These are phyloP conservation scores for Odontocolon sp. DNA, from an alignment of 2,888 invertebrate genomes.

Conservation along the genomic window DNA sequence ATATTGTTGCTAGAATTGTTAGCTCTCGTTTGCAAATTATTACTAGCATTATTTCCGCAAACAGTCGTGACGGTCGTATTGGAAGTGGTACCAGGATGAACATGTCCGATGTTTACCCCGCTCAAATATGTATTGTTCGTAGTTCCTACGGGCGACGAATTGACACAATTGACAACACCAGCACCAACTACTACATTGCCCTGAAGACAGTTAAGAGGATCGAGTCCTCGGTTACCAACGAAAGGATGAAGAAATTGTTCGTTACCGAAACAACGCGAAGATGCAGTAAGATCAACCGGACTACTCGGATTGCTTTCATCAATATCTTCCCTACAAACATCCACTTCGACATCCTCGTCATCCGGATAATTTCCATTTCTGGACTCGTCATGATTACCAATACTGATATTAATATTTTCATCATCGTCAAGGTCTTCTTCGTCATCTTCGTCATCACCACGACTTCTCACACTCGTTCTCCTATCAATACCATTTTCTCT, in stretches of 20 bases:
- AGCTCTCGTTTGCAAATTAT: slow-evolving; percentile 66
- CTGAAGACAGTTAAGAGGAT: slow-evolving; percentile 72
- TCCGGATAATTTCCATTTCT: slow-evolving; percentile 72
- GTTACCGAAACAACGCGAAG: slow-evolving; percentile 71
- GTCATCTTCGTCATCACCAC: slow-evolving; percentile 70
- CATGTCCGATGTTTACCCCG: slow-evolving; percentile 45
- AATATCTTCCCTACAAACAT: slow-evolving; percentile 73
- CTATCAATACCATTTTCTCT: slow-evolving; percentile 62
- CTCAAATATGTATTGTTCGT: slow-evolving; percentile 51
- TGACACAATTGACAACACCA: slow-evolving; percentile 51
- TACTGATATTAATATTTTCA: slow-evolving; percentile 52
- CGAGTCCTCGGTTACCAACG: slow-evolving; percentile 66
- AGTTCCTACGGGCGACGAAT: slow-evolving; percentile 31
- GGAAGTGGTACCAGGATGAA: slow-evolving; percentile 64
- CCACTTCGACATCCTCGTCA: slow-evolving; percentile 76
- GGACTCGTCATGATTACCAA: slow-evolving; percentile 61
- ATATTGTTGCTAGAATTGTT: slow-evolving; percentile 68
- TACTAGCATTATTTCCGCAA: slow-evolving; percentile 66
- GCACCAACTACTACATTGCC: slow-evolving; percentile 65
- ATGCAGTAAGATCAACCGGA: slow-evolving; percentile 80
- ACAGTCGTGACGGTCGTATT: slow-evolving; percentile 69
- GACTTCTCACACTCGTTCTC: slow-evolving; percentile 51
- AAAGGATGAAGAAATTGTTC: slow-evolving; percentile 74
- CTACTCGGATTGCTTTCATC: slow-evolving; percentile 78
- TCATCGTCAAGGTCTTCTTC: slow-evolving; percentile 67